phyloP scores from a whole-genome alignment of 2,113 vertebrate species.

The Haplochromis burtoni region DNA sequence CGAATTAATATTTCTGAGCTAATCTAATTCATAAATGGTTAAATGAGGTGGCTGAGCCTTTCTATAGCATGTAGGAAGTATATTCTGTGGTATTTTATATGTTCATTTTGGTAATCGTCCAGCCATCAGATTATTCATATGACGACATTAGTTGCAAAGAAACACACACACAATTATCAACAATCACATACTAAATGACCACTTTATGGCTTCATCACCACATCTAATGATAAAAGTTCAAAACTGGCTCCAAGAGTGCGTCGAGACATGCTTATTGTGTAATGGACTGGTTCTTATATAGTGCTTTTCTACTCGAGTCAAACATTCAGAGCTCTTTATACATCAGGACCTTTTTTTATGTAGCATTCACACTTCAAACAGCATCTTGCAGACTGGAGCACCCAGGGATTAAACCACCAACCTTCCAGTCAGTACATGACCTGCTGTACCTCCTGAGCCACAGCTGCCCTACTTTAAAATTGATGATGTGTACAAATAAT shows the following conservation, averaged over 20 bases:
- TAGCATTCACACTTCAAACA: neutral
- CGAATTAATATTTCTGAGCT: neutral
- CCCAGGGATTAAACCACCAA: neutral
- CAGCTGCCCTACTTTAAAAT: neutral
- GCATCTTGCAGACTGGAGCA: neutral
- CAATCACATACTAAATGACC: neutral
- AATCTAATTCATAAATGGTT: neutral
- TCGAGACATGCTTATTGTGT: neutral
- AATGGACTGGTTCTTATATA: neutral
- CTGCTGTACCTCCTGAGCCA: neutral
- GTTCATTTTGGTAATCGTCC: neutral
- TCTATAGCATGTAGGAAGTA: neutral
- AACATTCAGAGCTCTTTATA: neutral
- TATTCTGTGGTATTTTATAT: neutral
- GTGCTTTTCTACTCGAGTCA: neutral
- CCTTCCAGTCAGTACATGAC: neutral
- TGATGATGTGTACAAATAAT: neutral
- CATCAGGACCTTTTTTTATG: neutral
- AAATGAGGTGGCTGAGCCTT: neutral
- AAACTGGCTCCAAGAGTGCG: neutral
- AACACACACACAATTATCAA: neutral
- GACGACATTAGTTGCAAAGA: neutral
- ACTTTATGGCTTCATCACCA: neutral
- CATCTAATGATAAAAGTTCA: neutral
- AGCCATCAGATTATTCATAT: neutral